These are phyloP conservation scores for Sylvilagus bachmani DNA, from an alignment of 2,113 vertebrate genomes.

Conservation along the genomic window DNA sequence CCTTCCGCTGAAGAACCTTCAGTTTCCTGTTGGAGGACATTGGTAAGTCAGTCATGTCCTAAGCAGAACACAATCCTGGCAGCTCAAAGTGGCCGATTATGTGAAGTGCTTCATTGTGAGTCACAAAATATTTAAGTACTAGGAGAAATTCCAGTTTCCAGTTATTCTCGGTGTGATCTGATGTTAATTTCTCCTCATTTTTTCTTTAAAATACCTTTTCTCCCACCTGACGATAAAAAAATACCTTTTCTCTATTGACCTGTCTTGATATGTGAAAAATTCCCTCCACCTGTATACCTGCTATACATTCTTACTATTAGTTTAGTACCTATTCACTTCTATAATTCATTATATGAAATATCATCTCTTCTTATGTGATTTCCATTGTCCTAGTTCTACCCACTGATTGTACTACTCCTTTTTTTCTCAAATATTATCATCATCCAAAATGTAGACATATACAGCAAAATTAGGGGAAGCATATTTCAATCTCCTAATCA, in stretches of 20 bases:
- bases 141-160: background rate
- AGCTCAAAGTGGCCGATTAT: background rate
- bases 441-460: background rate
- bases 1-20: background rate
- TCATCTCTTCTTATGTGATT: background rate
- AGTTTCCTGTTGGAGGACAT: background rate
- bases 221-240: too few species aligned
- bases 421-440: background rate
- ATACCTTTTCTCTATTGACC: background rate
- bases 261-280: background rate
- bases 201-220: background rate
- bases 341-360: background rate
- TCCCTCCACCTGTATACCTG: background rate
- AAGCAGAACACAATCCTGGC: background rate
- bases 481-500: background rate
- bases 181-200: background rate
- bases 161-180: background rate
- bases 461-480: background rate
- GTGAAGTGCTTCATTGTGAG: background rate
- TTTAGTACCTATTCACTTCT: background rate
- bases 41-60: background rate
- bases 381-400: background rate
- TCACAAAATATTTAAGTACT: background rate
- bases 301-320: background rate
- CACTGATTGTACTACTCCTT: background rate